Conservation (phyloP, 2,888 invertebrate species). For the Phaedon cochleariae region DNA sequence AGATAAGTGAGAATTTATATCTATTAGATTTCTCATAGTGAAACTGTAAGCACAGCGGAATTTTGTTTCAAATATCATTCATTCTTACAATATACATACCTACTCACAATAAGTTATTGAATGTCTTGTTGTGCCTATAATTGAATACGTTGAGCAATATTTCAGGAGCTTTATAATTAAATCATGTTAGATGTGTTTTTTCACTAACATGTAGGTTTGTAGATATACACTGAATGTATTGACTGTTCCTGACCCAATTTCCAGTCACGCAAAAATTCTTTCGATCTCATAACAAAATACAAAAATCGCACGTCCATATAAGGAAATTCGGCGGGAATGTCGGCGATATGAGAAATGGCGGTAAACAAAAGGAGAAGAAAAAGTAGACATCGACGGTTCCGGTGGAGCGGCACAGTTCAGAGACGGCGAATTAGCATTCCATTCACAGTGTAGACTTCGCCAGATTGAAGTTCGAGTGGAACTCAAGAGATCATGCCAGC, state of each 20-base stretch:
- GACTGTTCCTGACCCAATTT: not conserved
- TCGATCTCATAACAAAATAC: not conserved
- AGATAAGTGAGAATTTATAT: no score
- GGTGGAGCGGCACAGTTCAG: slow-evolving; percentile 55
- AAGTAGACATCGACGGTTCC: slow-evolving; percentile 48
- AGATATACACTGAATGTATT: no score
- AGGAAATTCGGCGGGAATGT: slow-evolving; percentile 14
- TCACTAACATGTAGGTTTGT: no score
- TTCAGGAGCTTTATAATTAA: no score
- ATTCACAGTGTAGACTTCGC: slow-evolving; percentile 53
- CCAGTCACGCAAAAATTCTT: not conserved
- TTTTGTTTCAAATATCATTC: no score
- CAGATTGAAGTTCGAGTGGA: slow-evolving; percentile 56
- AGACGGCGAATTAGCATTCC: slow-evolving; percentile 58
- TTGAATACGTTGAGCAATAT: no score
- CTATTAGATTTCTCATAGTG: no score
- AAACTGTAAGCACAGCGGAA: no score
- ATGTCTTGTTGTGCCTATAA: no score
- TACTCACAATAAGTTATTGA: no score
- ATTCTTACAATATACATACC: no score
- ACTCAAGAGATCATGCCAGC: slow-evolving; percentile 43
- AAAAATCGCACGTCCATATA: not conserved
- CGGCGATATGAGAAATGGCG: slow-evolving; percentile 38
- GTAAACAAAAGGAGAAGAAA: slow-evolving; percentile 39
- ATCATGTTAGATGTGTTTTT: no score